Conservation (phyloP, 2,113 vertebrate species). For the Corydoras maculifer region DNA sequence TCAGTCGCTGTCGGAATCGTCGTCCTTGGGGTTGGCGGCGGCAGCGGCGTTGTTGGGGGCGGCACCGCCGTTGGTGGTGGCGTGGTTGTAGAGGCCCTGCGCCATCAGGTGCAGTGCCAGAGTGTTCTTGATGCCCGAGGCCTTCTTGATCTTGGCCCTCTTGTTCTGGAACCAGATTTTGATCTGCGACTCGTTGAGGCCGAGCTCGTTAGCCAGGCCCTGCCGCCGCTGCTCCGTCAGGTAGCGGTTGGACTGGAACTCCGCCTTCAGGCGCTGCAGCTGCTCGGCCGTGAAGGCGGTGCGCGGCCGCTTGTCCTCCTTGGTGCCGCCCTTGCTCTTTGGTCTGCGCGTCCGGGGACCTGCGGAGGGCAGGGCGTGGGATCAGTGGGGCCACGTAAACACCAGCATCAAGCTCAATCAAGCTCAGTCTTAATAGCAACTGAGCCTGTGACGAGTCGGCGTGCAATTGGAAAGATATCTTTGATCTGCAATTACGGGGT, state of each 20-base stretch:
- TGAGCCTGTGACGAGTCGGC: no score
- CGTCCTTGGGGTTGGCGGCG: constrained; percentile 73
- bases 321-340: constrained; percentile 91
- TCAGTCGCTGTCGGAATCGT: constrained; percentile 96
- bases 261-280: constrained; percentile 84
- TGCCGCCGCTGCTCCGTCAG: constrained; percentile 87
- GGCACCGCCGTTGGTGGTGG: constrained; percentile 55
- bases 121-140: constrained; percentile 76
- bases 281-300: constrained; percentile 91
- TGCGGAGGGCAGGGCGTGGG: constrained; percentile 48
- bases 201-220: constrained; percentile 82
- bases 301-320: constrained; percentile 87
- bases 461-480: no score
- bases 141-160: constrained; percentile 90
- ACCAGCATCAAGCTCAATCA: constrained; percentile 2
- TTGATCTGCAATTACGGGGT: no score
- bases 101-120: constrained; percentile 89
- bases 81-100: constrained; percentile 90
- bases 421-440: neutral
- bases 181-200: constrained; percentile 90
- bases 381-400: constrained; percentile 24
- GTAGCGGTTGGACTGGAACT: constrained; percentile 88
- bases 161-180: constrained; percentile 98
- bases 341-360: constrained; percentile 94
- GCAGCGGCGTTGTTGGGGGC: constrained; percentile 22